Evolutionary conservation across 2,797 vertebrate species (phyloP).

Genomic region (Takifugu ocellatus): DNA sequence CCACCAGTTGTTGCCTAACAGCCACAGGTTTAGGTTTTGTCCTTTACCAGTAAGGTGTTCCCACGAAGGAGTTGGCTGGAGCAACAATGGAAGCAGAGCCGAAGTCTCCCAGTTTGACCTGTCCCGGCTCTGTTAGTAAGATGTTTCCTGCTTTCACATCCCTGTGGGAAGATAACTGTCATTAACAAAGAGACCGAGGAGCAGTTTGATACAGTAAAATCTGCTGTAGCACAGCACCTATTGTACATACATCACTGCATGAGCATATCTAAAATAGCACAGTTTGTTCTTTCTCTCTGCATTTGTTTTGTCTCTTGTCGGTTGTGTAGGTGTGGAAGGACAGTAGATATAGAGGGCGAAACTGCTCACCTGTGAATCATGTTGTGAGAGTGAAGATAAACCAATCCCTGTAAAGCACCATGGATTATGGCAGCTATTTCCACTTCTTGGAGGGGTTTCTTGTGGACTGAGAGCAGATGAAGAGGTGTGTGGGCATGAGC

Average conservation of each 20-base stretch:
- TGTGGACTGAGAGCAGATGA: constrained; percentile 78
- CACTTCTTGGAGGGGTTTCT: constrained; percentile 91
- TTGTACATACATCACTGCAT: constrained; percentile 34
- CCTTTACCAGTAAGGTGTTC: constrained; percentile 90
- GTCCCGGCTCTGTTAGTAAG: constrained; percentile 88
- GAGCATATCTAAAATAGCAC: constrained; percentile 38
- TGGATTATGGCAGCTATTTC: constrained; percentile 93
- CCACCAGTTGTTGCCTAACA: too few relatives aligned
- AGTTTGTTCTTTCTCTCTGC: constrained; percentile 43
- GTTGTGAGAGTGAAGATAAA: constrained; percentile 92
- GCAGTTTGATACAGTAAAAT: constrained; percentile 14
- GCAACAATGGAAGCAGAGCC: constrained; percentile 90
- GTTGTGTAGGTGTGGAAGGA: constrained; percentile 42
- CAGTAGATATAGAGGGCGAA: constrained; percentile 36
- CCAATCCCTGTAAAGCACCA: constrained; percentile 89
- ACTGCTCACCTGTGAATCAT: constrained; percentile 89
- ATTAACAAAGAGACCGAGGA: constrained; percentile 11
- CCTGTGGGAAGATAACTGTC: constrained; percentile 54
- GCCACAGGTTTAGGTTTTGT: not conserved
- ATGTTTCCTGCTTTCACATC: constrained; percentile 96
- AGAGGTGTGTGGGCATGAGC: constrained; percentile 7
- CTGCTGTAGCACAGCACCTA: constrained; percentile 15
- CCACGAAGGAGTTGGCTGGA: constrained; percentile 92
- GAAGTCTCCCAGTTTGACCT: constrained; percentile 93
- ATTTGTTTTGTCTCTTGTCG: constrained; percentile 44